Conservation (phyloP, 1,140 invertebrate species). For the Oscheius sp. region DNA sequence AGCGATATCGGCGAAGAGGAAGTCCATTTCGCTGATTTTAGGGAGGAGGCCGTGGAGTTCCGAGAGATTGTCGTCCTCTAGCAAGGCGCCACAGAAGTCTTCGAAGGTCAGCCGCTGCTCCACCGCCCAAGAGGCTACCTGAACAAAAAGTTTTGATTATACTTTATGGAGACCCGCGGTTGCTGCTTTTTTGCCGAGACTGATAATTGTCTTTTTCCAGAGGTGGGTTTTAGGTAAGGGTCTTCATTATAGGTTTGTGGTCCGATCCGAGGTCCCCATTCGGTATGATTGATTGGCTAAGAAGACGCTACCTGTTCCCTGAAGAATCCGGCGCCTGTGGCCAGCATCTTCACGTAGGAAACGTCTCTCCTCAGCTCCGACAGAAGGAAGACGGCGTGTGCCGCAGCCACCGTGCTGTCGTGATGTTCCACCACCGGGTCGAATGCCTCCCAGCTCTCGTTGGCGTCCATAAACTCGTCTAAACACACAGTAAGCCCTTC, state of each 20-base stretch:
- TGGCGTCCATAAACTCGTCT: not conserved
- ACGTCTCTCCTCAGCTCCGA: not conserved
- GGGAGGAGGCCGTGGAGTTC: not conserved
- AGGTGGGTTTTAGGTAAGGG: too few relatives aligned
- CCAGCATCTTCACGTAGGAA: not conserved
- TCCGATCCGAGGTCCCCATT: too few relatives aligned
- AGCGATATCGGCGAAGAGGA: conserved; percentile 9
- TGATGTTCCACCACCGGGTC: not conserved
- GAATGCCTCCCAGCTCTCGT: not conserved
- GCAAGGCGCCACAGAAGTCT: not conserved
- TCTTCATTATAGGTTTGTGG: too few relatives aligned
- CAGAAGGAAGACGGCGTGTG: not conserved
- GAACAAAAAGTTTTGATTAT: not conserved
- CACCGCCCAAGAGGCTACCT: conserved; percentile 14
- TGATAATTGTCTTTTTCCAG: too few relatives aligned
- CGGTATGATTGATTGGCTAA: too few relatives aligned
- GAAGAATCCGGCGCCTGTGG: not conserved
- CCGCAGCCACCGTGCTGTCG: not conserved
- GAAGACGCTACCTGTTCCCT: not conserved
- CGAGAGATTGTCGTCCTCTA: not conserved
- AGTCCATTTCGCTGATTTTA: not conserved
- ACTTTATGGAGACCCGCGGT: not conserved
- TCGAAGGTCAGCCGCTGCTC: not conserved
- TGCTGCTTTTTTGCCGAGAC: not conserved
- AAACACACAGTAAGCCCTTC: too few relatives aligned